A percentile compares a stretch with the other conserved stretches of the same genome.
Evolutionary conservation across 2,888 invertebrate species (phyloP).

Genomic region (Drosophila differens): DNA sequence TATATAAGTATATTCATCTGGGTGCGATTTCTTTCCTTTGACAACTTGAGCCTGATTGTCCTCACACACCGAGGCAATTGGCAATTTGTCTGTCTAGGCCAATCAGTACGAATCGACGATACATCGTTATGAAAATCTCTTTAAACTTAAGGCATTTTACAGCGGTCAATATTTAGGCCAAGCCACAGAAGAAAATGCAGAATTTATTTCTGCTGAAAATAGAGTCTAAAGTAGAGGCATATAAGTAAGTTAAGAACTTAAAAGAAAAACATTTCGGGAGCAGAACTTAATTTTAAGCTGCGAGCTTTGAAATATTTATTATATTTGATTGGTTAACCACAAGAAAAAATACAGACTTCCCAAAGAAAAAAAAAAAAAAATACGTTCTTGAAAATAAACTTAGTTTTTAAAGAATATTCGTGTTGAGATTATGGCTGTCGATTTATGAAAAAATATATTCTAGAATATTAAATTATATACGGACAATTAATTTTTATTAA

Average conservation of each 20-base stretch:
- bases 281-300: not conserved
- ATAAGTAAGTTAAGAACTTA: not conserved
- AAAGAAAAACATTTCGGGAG: not conserved
- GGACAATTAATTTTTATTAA: not conserved
- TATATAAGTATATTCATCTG: slow-evolving; percentile 19
- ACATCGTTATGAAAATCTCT: slow-evolving; percentile 18
- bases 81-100: slow-evolving; percentile 28
- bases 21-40: slow-evolving; percentile 38
- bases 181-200: not conserved
- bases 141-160: slow-evolving; percentile 15
- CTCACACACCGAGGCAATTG: slow-evolving; percentile 40
- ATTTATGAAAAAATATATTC: not conserved
- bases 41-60: slow-evolving; percentile 57
- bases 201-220: not conserved
- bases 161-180: not conserved
- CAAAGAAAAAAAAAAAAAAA: not conserved
- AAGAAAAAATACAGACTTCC: not conserved
- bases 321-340: not conserved
- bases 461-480: not conserved
- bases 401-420: not conserved
- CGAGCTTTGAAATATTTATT: not conserved
- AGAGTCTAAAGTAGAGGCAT: not conserved
- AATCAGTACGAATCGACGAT: slow-evolving; percentile 28
- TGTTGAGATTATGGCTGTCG: not conserved
- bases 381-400: not conserved